Evolutionary conservation across 2,113 vertebrate genomes (phyloP).

Genomic region (Carollia perspicillata): DNA sequence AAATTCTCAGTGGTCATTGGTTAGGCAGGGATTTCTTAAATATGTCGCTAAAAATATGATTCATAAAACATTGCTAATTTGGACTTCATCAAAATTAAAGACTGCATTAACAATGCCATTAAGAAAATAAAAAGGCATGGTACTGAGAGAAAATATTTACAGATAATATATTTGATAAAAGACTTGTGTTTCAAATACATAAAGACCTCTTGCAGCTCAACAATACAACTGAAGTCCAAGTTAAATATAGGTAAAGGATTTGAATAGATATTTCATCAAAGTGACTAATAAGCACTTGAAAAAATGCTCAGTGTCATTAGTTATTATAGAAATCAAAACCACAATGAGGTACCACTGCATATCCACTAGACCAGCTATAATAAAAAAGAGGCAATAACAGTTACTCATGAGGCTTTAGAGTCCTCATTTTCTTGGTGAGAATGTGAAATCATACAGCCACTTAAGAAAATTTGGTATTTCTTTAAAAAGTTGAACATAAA

Average conservation of each 20-base stretch:
- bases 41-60: not conserved
- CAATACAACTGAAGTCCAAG: not conserved
- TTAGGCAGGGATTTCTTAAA: not conserved
- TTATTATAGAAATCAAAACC: not conserved
- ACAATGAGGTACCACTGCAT: not conserved
- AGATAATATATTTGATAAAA: not conserved
- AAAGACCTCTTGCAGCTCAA: not conserved
- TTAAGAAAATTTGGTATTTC: not conserved
- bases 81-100: not conserved
- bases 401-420: not conserved
- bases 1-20: not conserved
- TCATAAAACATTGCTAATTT: not conserved
- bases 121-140: not conserved
- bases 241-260: not conserved
- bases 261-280: not conserved
- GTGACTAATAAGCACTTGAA: not conserved
- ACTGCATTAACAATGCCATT: not conserved
- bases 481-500: slow-evolving; percentile 2
- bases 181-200: not conserved
- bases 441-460: not conserved
- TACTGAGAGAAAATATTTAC: not conserved
- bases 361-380: not conserved
- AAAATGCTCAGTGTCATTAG: not conserved
- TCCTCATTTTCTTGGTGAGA: not conserved
- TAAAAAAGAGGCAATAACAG: not conserved